Evolutionary conservation across 1,140 invertebrate species (phyloP).

Genomic region (Theocolax elegans): DNA sequence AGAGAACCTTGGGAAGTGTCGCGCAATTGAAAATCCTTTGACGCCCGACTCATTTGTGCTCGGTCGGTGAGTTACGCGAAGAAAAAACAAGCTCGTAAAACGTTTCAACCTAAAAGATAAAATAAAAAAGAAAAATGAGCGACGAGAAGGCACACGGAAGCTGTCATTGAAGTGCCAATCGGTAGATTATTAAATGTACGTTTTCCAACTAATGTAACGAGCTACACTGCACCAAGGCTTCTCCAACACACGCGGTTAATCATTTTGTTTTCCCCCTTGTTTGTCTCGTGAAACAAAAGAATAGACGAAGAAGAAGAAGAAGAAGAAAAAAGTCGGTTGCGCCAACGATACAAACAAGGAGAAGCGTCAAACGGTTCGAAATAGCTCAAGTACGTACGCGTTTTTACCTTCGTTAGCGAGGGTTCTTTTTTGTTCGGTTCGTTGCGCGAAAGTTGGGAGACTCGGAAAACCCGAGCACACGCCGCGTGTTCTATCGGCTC

Average conservation of each 20-base stretch:
- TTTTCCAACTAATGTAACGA: neutral
- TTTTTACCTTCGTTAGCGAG: neutral
- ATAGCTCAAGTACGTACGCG: neutral
- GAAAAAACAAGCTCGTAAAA: slow-evolving; percentile 18
- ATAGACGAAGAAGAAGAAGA: neutral
- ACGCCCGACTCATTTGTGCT: too few relatives aligned
- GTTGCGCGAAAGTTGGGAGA: neutral
- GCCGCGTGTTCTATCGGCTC: too few relatives aligned
- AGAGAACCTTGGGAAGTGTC: neutral
- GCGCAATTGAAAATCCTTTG: slow-evolving; percentile 11
- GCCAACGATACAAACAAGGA: neutral
- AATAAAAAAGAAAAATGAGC: neutral
- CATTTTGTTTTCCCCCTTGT: neutral
- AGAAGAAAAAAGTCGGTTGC: neutral
- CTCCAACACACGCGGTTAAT: neutral
- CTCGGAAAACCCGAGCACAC: too few relatives aligned
- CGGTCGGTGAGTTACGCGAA: neutral
- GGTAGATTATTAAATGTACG: slow-evolving; percentile 5
- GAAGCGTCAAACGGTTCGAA: slow-evolving; percentile 3
- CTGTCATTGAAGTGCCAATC: slow-evolving; percentile 27
- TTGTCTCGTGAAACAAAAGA: neutral
- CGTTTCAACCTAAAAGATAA: neutral
- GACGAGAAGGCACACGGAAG: slow-evolving; percentile 12
- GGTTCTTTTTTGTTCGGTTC: slow-evolving; percentile 9
- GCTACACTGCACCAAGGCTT: slow-evolving; percentile 1